A percentile compares a stretch with the other conserved stretches of the same genome.
These are phyloP conservation scores for Pachydiplax longipennis DNA, from an alignment of 2,888 invertebrate genomes.

Conservation along the genomic window DNA sequence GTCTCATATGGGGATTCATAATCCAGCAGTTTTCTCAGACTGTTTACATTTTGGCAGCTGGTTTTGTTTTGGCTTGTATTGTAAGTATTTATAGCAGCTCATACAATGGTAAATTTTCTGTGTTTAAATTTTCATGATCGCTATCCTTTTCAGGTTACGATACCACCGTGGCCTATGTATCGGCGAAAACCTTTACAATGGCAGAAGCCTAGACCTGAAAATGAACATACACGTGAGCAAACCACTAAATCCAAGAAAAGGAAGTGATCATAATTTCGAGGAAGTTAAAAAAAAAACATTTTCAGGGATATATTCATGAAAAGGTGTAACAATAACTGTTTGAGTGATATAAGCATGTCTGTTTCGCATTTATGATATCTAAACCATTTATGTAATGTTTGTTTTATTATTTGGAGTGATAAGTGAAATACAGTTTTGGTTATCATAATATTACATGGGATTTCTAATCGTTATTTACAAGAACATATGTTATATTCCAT, in stretches of 20 bases:
- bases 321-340: background rate
- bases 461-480: too few species aligned
- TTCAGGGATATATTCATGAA: background rate
- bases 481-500: too few species aligned
- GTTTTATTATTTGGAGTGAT: background rate
- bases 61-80: conserved; percentile 85
- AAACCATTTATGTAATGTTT: background rate
- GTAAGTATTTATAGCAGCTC: conserved; percentile 62
- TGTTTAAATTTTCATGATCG: background rate
- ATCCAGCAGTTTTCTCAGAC: conserved; percentile 97
- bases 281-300: background rate
- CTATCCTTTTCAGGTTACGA: conserved; percentile 69
- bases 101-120: too few species aligned
- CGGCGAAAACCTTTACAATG: conserved; percentile 86
- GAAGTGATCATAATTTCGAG: conserved; percentile 56
- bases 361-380: conserved; percentile 6
- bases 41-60: conserved; percentile 90
- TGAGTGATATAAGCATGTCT: background rate
- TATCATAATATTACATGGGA: too few species aligned
- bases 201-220: conserved; percentile 76
- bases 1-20: conserved; percentile 89
- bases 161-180: conserved; percentile 98
- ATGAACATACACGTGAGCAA: conserved; percentile 53
- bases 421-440: background rate
- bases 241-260: conserved; percentile 61